phyloP scores from a whole-genome alignment of 2,113 vertebrate species.

The Maylandia zebra region DNA sequence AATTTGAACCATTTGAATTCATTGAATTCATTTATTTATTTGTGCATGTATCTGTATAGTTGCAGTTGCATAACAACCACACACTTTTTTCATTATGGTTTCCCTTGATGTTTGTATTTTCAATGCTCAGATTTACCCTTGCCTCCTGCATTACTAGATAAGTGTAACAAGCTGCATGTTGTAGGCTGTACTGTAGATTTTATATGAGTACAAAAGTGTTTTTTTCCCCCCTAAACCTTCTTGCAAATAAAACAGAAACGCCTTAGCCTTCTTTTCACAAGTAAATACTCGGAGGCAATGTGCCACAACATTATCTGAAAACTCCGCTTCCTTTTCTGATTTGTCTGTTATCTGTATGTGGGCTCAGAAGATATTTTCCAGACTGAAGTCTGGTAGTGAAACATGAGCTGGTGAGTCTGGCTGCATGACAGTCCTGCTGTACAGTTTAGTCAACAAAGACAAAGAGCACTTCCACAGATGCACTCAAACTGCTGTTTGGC shows the following conservation, averaged over 20 bases:
- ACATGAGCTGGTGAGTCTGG: not conserved
- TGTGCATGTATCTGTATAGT: not conserved
- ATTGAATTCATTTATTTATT: not conserved
- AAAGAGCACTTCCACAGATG: not conserved
- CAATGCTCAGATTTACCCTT: not conserved
- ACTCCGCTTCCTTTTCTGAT: not conserved
- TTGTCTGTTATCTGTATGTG: not conserved
- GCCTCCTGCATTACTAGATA: not conserved
- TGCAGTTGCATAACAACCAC: not conserved
- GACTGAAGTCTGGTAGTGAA: not conserved
- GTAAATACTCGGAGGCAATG: not conserved
- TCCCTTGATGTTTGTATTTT: not conserved
- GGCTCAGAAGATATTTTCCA: not conserved
- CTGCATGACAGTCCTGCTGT: not conserved
- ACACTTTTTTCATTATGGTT: not conserved
- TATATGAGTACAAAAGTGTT: not conserved
- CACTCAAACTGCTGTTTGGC: not conserved
- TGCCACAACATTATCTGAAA: not conserved
- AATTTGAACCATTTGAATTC: not conserved
- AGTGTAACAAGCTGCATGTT: not conserved
- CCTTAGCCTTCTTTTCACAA: not conserved
- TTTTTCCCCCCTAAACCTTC: rapidly evolving
- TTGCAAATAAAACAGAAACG: not conserved
- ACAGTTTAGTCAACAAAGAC: not conserved
- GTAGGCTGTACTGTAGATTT: not conserved